phyloP scores from a whole-genome alignment of 2,888 invertebrate genomes.

The Agrochola lychnidis region DNA sequence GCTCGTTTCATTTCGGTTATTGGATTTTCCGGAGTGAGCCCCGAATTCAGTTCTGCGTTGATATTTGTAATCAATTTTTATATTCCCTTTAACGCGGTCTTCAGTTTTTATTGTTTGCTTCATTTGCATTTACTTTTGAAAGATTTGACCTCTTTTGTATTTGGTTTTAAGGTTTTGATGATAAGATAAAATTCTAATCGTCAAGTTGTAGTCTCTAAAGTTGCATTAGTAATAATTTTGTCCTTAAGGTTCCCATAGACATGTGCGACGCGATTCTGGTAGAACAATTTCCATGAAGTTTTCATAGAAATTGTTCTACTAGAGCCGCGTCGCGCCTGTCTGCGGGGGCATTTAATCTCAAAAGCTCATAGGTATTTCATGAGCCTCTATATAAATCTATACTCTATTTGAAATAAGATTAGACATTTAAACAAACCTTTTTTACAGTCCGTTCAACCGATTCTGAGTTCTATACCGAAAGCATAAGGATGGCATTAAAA shows the following conservation, averaged over 20 bases:
- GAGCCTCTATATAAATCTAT: neutral
- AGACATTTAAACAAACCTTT: too few species aligned
- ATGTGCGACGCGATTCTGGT: too few species aligned
- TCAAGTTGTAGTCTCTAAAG: neutral
- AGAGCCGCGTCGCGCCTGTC: too few species aligned
- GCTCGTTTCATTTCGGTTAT: constrained; percentile 83
- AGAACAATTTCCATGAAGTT: too few species aligned
- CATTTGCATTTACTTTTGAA: constrained; percentile 70
- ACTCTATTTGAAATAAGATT: too few species aligned
- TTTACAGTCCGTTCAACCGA: too few species aligned
- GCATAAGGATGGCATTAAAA: too few species aligned
- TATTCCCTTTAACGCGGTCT: constrained; percentile 75
- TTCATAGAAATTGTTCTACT: too few species aligned
- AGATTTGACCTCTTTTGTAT: constrained; percentile 55
- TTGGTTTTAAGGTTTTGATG: constrained; percentile 29
- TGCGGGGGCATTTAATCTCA: too few species aligned
- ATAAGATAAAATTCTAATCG: neutral
- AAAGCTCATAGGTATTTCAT: neutral
- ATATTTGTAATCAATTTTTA: constrained; percentile 86
- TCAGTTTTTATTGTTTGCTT: constrained; percentile 76
- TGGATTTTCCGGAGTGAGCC: constrained; percentile 76
- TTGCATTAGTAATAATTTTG: neutral
- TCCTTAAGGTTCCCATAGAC: too few species aligned
- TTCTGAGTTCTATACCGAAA: too few species aligned
- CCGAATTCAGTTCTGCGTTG: constrained; percentile 74